These are phyloP conservation scores for Gnathonemus longibarbis DNA, from an alignment of 2,113 vertebrate species.

Conservation along the genomic window DNA sequence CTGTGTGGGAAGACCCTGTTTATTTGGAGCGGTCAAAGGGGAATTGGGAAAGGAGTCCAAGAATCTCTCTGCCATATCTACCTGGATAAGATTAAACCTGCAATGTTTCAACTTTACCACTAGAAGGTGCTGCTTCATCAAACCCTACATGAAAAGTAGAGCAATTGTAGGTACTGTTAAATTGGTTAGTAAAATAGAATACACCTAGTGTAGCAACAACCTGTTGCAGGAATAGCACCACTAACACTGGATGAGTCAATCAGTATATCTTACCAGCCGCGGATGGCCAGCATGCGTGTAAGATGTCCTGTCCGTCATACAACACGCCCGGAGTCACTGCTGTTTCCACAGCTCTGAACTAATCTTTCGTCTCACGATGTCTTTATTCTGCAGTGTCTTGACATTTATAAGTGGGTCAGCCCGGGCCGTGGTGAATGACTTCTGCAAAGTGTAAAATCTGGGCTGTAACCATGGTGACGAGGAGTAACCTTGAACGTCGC, in stretches of 20 bases:
- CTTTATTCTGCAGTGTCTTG: not conserved
- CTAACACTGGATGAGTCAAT: not conserved
- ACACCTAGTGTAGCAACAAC: not conserved
- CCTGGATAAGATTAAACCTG: not conserved
- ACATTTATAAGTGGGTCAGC: not conserved
- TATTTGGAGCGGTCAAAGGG: not conserved
- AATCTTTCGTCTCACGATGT: not conserved
- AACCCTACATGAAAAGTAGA: not conserved
- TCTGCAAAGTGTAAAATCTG: slow-evolving; percentile 27
- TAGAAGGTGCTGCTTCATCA: not conserved
- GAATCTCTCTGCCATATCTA: not conserved
- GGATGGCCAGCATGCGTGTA: not conserved
- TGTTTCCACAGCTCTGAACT: not conserved
- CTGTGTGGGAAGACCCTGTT: not conserved
- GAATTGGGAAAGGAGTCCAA: not conserved
- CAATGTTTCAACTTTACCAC: not conserved
- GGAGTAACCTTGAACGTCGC: not conserved
- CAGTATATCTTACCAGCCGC: not conserved
- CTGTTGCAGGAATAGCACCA: not conserved
- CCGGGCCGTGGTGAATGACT: not conserved
- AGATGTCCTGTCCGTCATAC: not conserved
- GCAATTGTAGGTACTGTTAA: not conserved
- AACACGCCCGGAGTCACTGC: not conserved
- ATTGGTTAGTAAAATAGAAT: not conserved
- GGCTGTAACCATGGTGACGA: slow-evolving; percentile 4